Percentiles rank a stretch among this genome's conserved stretches.
Evolutionary conservation across 2,113 vertebrate species (phyloP).

Genomic region (Equus quagga): DNA sequence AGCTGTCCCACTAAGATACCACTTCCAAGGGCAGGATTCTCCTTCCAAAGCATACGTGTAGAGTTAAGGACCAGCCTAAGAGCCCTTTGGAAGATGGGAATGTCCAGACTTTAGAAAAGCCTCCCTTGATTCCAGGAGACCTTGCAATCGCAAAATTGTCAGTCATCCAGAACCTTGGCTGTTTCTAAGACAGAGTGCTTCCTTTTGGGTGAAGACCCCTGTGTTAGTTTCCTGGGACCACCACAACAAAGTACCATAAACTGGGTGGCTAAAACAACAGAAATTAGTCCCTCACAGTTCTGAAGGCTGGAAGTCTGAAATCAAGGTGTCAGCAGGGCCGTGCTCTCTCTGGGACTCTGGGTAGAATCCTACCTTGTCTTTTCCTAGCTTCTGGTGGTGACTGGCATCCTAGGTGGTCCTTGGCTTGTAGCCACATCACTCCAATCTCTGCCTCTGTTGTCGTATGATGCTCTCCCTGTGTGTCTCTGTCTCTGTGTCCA

Average conservation of each 20-base stretch:
- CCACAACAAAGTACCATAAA: neutral
- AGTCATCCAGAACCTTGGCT: neutral
- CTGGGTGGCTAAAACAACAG: neutral
- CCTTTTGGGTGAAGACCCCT: neutral
- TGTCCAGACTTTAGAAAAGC: neutral
- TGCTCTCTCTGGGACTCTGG: neutral
- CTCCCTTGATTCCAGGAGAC: neutral
- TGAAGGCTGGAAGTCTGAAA: neutral
- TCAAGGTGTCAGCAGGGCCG: neutral
- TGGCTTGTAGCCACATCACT: neutral
- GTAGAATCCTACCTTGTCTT: neutral
- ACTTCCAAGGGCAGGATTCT: neutral
- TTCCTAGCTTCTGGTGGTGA: neutral
- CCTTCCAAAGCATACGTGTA: neutral
- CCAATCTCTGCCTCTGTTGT: neutral
- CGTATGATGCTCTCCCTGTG: rapidly evolving
- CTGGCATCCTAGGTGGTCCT: neutral
- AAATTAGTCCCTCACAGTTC: neutral
- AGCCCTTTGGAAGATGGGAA: neutral
- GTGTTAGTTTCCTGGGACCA: neutral
- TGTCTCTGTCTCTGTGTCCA: neutral
- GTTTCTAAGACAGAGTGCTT: neutral
- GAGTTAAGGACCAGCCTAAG: neutral
- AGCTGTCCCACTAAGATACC: neutral
- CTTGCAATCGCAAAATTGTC: neutral